A percentile compares a stretch with the other conserved stretches of the same genome.
Evolutionary conservation across 2,113 vertebrate genomes (phyloP).

Genomic region (Phaethon lepturus): DNA sequence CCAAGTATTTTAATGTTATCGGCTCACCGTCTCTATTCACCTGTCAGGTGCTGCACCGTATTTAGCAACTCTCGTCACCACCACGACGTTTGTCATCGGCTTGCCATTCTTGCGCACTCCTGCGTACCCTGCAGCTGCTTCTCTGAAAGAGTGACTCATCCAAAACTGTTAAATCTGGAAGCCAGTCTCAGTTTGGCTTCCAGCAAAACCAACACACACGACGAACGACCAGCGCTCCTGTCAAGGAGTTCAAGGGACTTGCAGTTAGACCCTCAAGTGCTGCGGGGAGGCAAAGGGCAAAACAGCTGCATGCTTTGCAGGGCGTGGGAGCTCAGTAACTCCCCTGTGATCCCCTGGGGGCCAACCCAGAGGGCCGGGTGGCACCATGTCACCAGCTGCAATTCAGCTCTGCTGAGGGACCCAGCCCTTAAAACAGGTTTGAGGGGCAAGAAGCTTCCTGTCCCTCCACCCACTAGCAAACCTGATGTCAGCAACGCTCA

Average conservation of each 20-base stretch:
- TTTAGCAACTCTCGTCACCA: background rate
- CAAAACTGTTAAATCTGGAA: slow-evolving; percentile 21
- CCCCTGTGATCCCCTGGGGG: background rate
- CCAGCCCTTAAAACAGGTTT: background rate
- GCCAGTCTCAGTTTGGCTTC: background rate
- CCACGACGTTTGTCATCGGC: background rate
- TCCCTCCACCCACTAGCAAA: background rate
- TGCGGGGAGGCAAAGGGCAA: background rate
- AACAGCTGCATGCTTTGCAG: background rate
- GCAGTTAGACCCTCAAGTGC: background rate
- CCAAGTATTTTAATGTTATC: background rate
- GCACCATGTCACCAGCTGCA: background rate
- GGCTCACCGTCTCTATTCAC: background rate
- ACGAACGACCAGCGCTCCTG: background rate
- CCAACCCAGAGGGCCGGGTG: rapidly evolving
- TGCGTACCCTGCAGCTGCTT: slow-evolving; percentile 38
- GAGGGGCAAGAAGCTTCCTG: background rate
- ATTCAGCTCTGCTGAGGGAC: background rate
- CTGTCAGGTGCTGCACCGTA: background rate
- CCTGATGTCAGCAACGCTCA: background rate
- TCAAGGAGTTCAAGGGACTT: background rate
- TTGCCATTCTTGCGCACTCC: background rate
- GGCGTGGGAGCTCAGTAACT: background rate
- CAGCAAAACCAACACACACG: slow-evolving; percentile 27
- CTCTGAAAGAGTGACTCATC: slow-evolving; percentile 30